These are phyloP conservation scores for Toxostoma redivivum DNA, from an alignment of 2,113 vertebrate genomes.

Conservation along the genomic window DNA sequence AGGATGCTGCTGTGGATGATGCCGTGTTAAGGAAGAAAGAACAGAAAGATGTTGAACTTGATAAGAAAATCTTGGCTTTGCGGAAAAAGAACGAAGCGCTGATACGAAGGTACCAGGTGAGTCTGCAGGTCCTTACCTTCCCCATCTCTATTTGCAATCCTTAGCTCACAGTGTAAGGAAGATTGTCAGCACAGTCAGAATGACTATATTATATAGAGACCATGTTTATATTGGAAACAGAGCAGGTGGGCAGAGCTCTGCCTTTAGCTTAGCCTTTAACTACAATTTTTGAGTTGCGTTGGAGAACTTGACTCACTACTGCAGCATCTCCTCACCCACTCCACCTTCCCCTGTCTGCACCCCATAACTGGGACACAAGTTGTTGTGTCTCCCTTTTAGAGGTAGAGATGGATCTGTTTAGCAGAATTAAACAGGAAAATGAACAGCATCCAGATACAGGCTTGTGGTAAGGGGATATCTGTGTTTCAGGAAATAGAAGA, in stretches of 20 bases:
- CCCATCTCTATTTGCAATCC: background rate
- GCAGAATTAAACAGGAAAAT: background rate
- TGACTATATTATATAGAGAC: background rate
- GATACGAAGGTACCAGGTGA: conserved; percentile 92
- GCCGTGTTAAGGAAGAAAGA: conserved; percentile 81
- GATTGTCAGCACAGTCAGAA: background rate
- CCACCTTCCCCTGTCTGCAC: background rate
- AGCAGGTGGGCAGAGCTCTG: background rate
- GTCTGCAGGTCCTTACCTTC: background rate
- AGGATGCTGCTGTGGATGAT: conserved; percentile 78
- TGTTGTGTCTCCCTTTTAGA: background rate
- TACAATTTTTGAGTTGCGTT: background rate
- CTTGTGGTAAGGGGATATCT: background rate
- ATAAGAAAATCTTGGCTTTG: conserved; percentile 91
- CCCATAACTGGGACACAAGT: background rate
- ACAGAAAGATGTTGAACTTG: conserved; percentile 88
- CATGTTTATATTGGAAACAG: background rate
- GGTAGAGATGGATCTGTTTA: background rate
- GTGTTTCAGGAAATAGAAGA: conserved; percentile 92
- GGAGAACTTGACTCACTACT: background rate
- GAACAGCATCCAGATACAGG: background rate
- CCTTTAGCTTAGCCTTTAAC: background rate
- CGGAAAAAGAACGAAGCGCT: conserved; percentile 92
- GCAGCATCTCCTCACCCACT: background rate
- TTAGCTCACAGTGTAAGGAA: background rate